phyloP scores from a whole-genome alignment of 2,888 invertebrate genomes.

The Operophtera brumata region DNA sequence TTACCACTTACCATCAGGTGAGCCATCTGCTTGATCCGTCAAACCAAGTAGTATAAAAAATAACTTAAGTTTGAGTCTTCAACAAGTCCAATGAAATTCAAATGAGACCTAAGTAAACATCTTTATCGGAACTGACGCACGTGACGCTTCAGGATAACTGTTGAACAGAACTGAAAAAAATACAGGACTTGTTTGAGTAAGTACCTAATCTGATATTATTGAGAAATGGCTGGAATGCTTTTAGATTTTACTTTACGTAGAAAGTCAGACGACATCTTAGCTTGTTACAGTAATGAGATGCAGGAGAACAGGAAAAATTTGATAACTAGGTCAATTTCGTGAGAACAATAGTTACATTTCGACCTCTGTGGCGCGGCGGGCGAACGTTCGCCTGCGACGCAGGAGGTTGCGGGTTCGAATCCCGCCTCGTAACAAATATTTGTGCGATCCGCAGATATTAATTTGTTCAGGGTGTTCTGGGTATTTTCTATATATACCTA shows the following conservation, averaged over 20 bases:
- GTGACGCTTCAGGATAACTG: background rate
- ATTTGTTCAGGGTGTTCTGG: too few relatives aligned
- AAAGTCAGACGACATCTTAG: background rate
- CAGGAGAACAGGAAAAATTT: background rate
- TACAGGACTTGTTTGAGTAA: conserved; percentile 6
- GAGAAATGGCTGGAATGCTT: background rate
- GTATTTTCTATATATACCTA: too few relatives aligned
- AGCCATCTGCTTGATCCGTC: too few relatives aligned
- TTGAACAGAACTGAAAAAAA: background rate
- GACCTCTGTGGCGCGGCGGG: too few relatives aligned
- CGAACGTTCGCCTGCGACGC: too few relatives aligned
- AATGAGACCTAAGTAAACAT: conserved; percentile 4
- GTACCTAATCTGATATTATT: background rate
- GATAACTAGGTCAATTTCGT: background rate
- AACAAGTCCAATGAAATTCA: background rate
- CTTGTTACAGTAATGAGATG: conserved; percentile 2
- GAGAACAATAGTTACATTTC: too few relatives aligned
- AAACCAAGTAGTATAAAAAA: too few relatives aligned
- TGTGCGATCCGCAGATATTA: too few relatives aligned
- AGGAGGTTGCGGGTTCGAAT: too few relatives aligned
- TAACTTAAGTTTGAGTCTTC: too few relatives aligned
- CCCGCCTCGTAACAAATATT: too few relatives aligned
- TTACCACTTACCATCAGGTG: too few relatives aligned
- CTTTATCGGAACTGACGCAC: background rate
- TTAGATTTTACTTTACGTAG: background rate